Evolutionary conservation across 2,113 vertebrate species (phyloP), one percentile per base, ranked within the genome.

Genomic region (Eulemur macaco): DNA sequence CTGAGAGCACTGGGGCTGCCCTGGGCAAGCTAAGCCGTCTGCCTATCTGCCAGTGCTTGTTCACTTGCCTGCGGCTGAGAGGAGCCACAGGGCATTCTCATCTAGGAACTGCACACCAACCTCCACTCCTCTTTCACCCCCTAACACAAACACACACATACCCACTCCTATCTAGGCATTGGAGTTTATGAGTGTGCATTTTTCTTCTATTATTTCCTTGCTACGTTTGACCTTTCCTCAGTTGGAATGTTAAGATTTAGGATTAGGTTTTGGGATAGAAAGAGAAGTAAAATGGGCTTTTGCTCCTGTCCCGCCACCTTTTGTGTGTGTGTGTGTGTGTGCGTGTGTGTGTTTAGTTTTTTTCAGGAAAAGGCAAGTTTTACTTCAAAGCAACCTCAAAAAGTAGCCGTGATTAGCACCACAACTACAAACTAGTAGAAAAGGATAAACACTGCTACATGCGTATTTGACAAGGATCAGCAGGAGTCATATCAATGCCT

Each of bases 121-220:
- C 9, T 77, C 23, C 18, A 45, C 0, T 1, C 34, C 8, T 3
- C 13, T 9, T 77, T 18, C 23, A 0, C 34, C 12, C 11, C 20
- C 45, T 7, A 37, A 29, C 39, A 58, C 15, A 63, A 17, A 76
- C 12, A n/a, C 29, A 80, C 9, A 27, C 47, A 63, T 4, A 66
- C 8, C 54, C 23, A 69, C 0, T 23, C 9, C 13, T 31, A 54
- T 39, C 1, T 91, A 63, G 18, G 42, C 39, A 78, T 3, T 78
- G 54, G 45, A 93, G 23, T 27, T 54, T 63, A 37, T 56, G 47
- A 92, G 21, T 47, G 23, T 81, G 12, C 14, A 34, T 84, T 90
- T 92, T 94, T 82, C 71, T 86, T 39, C 78, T 81, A n/a, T 73
- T 60, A 80, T 82, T 86, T 97, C 31, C 81, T 64, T 39, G 9